phyloP scores from a whole-genome alignment of 2,888 invertebrate species.

The Lycaena phlaeas region DNA sequence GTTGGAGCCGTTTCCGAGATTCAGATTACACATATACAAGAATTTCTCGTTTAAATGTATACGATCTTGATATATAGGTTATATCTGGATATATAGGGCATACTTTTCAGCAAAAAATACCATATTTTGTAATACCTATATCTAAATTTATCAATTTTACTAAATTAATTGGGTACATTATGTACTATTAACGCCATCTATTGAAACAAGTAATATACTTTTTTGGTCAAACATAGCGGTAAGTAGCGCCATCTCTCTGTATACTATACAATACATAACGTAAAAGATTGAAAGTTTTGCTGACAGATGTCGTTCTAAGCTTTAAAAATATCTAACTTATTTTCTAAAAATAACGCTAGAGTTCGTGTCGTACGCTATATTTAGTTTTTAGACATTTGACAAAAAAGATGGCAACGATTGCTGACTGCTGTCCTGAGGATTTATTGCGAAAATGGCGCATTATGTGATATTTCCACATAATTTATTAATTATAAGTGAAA shows the following conservation, averaged over 20 bases:
- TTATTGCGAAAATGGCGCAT: slow-evolving; percentile 70
- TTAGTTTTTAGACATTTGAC: slow-evolving; percentile 73
- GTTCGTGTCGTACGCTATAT: slow-evolving; percentile 70
- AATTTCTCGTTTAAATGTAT: too few relatives aligned
- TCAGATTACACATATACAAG: too few relatives aligned
- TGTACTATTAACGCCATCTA: too few relatives aligned
- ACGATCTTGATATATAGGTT: too few relatives aligned
- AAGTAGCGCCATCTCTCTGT: not conserved
- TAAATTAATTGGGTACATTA: too few relatives aligned
- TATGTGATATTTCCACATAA: slow-evolving; percentile 67
- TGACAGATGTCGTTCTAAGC: slow-evolving; percentile 40
- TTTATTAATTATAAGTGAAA: slow-evolving; percentile 63
- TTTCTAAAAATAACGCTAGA: slow-evolving; percentile 73
- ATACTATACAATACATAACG: not conserved
- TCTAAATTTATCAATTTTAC: too few relatives aligned
- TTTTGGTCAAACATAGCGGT: too few relatives aligned
- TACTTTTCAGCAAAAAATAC: too few relatives aligned
- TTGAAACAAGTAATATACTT: not conserved
- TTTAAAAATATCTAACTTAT: slow-evolving; percentile 26
- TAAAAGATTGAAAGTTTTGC: not conserved
- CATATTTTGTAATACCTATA: too few relatives aligned
- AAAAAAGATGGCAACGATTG: slow-evolving; percentile 73
- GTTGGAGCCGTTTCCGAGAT: too few relatives aligned
- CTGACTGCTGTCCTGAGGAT: slow-evolving; percentile 66
- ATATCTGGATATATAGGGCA: too few relatives aligned